Evolutionary conservation across 2,113 vertebrate species (phyloP).

Genomic region (Mesoclemmys tuberculata): DNA sequence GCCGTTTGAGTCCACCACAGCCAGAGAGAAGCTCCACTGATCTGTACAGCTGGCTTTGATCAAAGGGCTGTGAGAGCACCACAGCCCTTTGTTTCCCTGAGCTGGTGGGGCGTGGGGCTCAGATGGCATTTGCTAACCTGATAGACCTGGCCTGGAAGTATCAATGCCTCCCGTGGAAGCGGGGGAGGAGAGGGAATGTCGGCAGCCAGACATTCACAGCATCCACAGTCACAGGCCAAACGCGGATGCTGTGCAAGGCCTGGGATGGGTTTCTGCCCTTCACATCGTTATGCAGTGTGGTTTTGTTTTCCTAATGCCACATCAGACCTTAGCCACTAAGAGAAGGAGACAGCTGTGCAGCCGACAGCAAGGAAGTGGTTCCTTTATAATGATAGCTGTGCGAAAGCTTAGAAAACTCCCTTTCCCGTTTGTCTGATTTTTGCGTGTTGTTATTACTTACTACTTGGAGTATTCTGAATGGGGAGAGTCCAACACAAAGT

Average conservation of each 20-base stretch:
- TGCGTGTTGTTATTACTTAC: neutral
- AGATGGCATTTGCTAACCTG: neutral
- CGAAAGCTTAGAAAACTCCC: neutral
- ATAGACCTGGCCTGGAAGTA: neutral
- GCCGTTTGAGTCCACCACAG: neutral
- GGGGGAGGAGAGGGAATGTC: rapidly evolving
- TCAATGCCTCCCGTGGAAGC: neutral
- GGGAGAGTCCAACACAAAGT: rapidly evolving
- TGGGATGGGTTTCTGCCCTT: neutral
- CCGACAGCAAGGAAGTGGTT: rapidly evolving
- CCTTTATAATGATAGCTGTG: rapidly evolving
- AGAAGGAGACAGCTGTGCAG: neutral
- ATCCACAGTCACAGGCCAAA: neutral
- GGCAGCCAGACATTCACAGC: neutral
- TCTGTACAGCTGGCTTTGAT: constrained; percentile 30
- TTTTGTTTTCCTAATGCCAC: neutral
- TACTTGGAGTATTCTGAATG: neutral
- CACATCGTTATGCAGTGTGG: neutral
- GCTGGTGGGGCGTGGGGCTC: rapidly evolving
- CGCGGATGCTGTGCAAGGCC: neutral
- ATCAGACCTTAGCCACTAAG: neutral
- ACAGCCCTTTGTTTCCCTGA: constrained; percentile 32
- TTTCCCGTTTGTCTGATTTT: neutral
- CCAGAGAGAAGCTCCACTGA: neutral
- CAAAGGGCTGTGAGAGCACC: neutral